These are phyloP conservation scores for Acanthurus lineatus DNA, from an alignment of 2,797 vertebrate genomes.

Conservation along the genomic window DNA sequence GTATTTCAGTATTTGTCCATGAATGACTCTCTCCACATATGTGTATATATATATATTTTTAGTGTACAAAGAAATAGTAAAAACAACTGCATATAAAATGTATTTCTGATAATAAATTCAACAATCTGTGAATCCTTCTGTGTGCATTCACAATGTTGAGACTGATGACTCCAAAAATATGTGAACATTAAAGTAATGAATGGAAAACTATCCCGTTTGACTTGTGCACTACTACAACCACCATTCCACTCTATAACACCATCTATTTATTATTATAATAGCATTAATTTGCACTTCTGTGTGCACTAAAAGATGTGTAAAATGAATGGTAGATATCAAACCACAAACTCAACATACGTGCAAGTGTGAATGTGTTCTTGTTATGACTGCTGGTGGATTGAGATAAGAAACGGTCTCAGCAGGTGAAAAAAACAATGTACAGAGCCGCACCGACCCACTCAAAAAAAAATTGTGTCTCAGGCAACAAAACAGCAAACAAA, in stretches of 20 bases:
- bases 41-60: no score
- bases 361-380: neutral
- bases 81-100: no score
- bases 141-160: no score
- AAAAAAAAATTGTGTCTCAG: neutral
- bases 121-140: no score
- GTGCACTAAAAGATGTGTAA: neutral
- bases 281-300: slow-evolving; percentile 1
- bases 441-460: neutral
- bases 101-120: no score
- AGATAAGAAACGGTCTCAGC: neutral
- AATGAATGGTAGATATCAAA: neutral
- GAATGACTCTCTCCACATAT: no score
- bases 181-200: neutral
- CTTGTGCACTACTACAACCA: neutral
- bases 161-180: no score
- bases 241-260: neutral
- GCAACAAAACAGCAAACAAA: neutral
- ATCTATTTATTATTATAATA: slow-evolving; percentile 5
- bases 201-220: neutral
- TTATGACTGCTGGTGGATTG: neutral
- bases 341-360: neutral
- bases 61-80: no score
- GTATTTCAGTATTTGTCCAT: no score
- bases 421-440: neutral